Evolutionary conservation across 35 echinoderm and acorn worm species (phyloP), one percentile per base, ranked within the genome.

Genomic region (Patiria miniata): DNA sequence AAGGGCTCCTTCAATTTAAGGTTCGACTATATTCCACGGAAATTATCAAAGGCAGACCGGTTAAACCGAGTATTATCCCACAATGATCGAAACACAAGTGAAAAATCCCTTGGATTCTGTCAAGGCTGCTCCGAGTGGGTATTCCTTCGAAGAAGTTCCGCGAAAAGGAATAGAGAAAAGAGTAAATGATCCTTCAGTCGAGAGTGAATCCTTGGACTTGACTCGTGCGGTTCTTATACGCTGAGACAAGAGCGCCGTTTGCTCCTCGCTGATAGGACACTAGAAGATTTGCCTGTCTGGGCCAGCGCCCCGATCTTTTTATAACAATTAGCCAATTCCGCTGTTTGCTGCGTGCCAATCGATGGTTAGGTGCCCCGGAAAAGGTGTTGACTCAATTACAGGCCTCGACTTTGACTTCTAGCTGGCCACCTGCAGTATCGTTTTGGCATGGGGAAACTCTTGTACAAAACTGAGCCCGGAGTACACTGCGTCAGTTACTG

Each of bases 311-410:
- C 65, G 34, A 73, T 32, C 65, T 73, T 36, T 73, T 73, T 73
- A 73, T 73, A 73, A 73, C 65, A 73, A 73, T 73, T 73, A 34
- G 65, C 65, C 19, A 73, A 73, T 73, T 73, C 65, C 65, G 29
- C 65, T 73, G 65, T 73, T 73, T 73, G 14, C 26, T 30, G 65
- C 29, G 65, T 73, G 65, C 65, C 65, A 73, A 73, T 73, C 65
- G 34, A 73, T 10, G 34, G 34, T 12, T 30, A 30, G 65, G 65
- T 73, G 29, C 65, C n/a, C 65, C 65, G 65, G 65, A 73, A 73
- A 23, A 73, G 21, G 65, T 10, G 34, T 34, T 36, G 21, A 73
- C 65, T 73, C 42, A 47, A 47, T 47, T 47, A n/a, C n/a, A n/a
- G n/a, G n/a, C n/a, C n/a, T 47, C 4, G 42, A 12, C 42, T 12